A percentile compares a stretch with the other conserved stretches of the same genome.
These are phyloP conservation scores for Peromyscus eremicus DNA, from an alignment of 2,797 vertebrate genomes.

Conservation along the genomic window DNA sequence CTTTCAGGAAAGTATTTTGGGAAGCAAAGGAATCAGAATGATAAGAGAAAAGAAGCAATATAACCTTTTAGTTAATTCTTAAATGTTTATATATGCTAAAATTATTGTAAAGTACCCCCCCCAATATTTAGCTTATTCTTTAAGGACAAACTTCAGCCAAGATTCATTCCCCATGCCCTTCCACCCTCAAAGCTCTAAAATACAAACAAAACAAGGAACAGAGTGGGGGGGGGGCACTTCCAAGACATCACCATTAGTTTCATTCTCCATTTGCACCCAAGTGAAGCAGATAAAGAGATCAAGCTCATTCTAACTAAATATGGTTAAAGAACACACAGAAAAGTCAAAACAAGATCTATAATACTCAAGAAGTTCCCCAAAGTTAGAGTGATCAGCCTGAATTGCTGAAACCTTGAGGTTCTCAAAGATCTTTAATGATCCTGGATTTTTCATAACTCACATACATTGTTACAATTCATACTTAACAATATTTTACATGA, in stretches of 20 bases:
- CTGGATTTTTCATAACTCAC: not conserved
- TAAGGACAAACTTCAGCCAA: not conserved
- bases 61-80: not conserved
- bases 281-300: not conserved
- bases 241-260: conserved; percentile 1
- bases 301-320: not conserved
- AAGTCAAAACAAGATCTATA: conserved; percentile 29
- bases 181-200: conserved; percentile 30
- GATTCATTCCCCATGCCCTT: not conserved
- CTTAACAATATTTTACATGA: not conserved
- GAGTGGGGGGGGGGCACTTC: not conserved
- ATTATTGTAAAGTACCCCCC: not conserved
- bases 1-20: not conserved
- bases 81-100: not conserved
- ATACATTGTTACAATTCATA: not conserved
- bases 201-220: not conserved
- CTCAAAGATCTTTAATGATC: not conserved
- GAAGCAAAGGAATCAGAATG: not conserved
- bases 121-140: not conserved
- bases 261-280: not conserved
- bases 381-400: not conserved
- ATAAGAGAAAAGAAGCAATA: not conserved
- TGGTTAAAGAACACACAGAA: not conserved
- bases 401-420: not conserved
- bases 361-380: not conserved